Evolutionary conservation across 2,888 invertebrate genomes (phyloP), one percentile per base, ranked within the genome.

Genomic region (Chorisops tibialis): DNA sequence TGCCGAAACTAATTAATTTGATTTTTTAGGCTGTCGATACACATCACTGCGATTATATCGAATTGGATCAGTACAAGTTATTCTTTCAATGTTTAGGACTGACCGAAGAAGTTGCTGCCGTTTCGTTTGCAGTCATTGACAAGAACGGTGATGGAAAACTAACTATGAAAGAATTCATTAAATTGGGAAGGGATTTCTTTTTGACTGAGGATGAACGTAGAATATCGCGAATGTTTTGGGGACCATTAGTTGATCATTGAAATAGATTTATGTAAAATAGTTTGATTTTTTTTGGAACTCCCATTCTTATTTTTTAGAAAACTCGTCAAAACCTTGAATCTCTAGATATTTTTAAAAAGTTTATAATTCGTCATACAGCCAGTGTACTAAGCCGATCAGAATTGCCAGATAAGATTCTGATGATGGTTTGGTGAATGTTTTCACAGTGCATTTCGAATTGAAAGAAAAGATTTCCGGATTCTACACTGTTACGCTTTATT

Each of bases 181-280:
- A 86, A 71, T 82, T 90, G 62, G 92, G 92, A 22, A 85, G 87
- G 64, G 90, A 92, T 67, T 92, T 87, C 75, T 91, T 92, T 78
- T 79, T 87, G 56, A 86, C 88, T 0, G 89, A 91, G 72, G 87
- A 92, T 73, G 85, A 88, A 69, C 82, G 79, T 3, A 83, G 82
- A 68, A 87, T 91, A 64, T 91, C 91, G 70, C 90, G 88, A 79
- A 87, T 89, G 82, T 92, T 92, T 72, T 93, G 91, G 91, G 92
- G 92, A 30, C 91, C 92, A 7, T 79, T 56, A 35, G 43, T 18
- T 24, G 43, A 56, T 56, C 56, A 56, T 56, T 56, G 30, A 56
- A 30, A 30, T 30, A 30, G 30, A 1, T 1, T 30, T 30, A n/a
- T n/a, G n/a, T n/a, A n/a, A n/a, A n/a, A n/a, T n/a, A n/a, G n/a